These are phyloP conservation scores for Nycticebus coucang DNA, from an alignment of 2,113 vertebrate genomes.

Conservation along the genomic window DNA sequence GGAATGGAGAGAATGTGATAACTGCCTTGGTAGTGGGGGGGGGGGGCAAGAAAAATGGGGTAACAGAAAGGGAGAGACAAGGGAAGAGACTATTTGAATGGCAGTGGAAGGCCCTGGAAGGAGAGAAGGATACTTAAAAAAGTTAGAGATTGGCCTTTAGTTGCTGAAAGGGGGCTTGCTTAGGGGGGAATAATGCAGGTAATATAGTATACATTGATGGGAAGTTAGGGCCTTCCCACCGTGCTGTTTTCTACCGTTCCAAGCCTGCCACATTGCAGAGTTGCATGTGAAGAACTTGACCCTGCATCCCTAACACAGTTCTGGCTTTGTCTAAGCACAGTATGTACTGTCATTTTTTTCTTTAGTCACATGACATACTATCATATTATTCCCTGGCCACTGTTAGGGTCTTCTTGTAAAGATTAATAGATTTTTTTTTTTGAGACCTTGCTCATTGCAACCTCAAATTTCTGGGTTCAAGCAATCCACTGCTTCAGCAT, in stretches of 20 bases:
- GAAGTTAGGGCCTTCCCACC: background rate
- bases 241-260: background rate
- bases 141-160: background rate
- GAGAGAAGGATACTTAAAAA: background rate
- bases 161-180: background rate
- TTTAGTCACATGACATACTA: background rate
- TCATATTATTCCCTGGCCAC: background rate
- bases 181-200: background rate
- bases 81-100: background rate
- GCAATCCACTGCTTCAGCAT: no score
- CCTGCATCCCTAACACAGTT: background rate
- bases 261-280: background rate
- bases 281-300: background rate
- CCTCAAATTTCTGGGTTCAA: no score
- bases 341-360: background rate
- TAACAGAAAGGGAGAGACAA: background rate
- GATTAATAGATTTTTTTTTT: background rate
- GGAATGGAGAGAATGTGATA: background rate
- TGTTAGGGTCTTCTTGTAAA: background rate
- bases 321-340: background rate
- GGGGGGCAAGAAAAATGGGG: no score
- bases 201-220: no score
- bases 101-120: background rate
- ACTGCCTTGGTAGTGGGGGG: background rate
- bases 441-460: no score